A percentile compares a stretch with the other conserved stretches of the same genome.
phyloP scores from a whole-genome alignment of 1,140 invertebrate species.

The Uloborus diversus region DNA sequence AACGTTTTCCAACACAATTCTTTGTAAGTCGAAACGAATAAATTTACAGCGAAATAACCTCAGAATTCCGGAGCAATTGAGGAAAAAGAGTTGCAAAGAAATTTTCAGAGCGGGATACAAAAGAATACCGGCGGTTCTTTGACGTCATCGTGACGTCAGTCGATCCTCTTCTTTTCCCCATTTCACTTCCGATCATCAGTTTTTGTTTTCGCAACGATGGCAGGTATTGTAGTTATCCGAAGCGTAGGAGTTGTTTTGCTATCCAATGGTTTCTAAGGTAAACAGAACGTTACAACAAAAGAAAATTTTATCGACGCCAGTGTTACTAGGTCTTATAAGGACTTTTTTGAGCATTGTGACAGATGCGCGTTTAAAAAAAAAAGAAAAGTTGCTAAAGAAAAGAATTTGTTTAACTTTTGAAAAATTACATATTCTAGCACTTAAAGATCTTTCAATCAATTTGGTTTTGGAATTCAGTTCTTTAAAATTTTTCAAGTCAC shows the following conservation, averaged over 20 bases:
- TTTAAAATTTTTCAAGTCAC: too few species aligned
- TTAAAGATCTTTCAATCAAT: too few species aligned
- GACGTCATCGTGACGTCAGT: conserved; percentile 46
- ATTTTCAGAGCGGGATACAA: neutral
- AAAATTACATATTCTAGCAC: too few species aligned
- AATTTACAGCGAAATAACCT: neutral
- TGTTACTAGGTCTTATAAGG: conserved; percentile 36
- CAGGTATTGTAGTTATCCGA: conserved; percentile 22
- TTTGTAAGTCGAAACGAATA: too few species aligned
- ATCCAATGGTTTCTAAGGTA: conserved; percentile 51
- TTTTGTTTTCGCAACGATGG: conserved; percentile 49
- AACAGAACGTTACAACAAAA: conserved; percentile 40
- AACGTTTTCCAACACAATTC: too few species aligned
- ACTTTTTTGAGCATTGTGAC: neutral
- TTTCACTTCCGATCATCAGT: conserved; percentile 37
- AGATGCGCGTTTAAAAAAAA: too few species aligned
- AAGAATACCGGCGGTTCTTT: conserved; percentile 31
- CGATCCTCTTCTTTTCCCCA: conserved; percentile 6
- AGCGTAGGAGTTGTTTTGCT: conserved; percentile 50
- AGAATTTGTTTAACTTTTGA: too few species aligned
- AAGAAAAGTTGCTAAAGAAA: neutral
- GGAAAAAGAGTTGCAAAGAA: neutral
- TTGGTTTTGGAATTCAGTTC: too few species aligned
- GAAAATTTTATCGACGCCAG: conserved; percentile 31
- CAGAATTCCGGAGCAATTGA: conserved; percentile 2